phyloP scores from a whole-genome alignment of 2,888 invertebrate species.

The Pasiphila rectangulata region DNA sequence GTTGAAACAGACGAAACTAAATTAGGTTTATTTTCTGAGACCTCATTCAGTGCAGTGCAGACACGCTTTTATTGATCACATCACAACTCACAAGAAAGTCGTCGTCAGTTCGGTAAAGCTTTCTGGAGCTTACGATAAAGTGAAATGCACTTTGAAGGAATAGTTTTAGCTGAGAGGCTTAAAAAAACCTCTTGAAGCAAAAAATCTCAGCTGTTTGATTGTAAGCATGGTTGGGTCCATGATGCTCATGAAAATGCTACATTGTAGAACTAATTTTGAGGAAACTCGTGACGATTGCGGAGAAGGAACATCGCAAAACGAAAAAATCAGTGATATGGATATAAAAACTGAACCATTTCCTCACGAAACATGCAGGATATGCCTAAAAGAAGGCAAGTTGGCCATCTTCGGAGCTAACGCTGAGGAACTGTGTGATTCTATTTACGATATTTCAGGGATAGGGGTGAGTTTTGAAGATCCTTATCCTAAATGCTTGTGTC shows the following conservation, averaged over 20 bases:
- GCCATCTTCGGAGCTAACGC: constrained; percentile 50
- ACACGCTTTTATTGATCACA: too few relatives aligned
- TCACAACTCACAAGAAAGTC: too few relatives aligned
- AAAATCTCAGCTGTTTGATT: too few relatives aligned
- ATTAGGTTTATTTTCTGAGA: too few relatives aligned
- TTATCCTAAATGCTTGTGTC: constrained; percentile 61
- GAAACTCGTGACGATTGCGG: neutral
- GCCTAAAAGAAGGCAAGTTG: constrained; percentile 60
- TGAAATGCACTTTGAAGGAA: too few relatives aligned
- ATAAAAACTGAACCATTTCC: constrained; percentile 6
- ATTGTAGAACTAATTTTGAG: constrained; percentile 18
- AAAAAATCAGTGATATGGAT: neutral
- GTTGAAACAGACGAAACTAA: too few relatives aligned
- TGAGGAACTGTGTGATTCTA: constrained; percentile 42
- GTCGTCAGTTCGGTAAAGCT: too few relatives aligned
- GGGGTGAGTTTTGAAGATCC: constrained; percentile 49
- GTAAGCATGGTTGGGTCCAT: constrained; percentile 17
- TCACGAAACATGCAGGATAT: constrained; percentile 45
- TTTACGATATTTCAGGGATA: constrained; percentile 52
- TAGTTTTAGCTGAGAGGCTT: too few relatives aligned
- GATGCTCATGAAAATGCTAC: constrained; percentile 20
- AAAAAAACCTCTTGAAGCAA: too few relatives aligned
- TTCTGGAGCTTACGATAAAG: too few relatives aligned
- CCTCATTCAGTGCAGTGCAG: too few relatives aligned
- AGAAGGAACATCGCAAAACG: constrained; percentile 7